Evolutionary conservation across 2,113 vertebrate species (phyloP).

Genomic region (Sceloporus tristichus): DNA sequence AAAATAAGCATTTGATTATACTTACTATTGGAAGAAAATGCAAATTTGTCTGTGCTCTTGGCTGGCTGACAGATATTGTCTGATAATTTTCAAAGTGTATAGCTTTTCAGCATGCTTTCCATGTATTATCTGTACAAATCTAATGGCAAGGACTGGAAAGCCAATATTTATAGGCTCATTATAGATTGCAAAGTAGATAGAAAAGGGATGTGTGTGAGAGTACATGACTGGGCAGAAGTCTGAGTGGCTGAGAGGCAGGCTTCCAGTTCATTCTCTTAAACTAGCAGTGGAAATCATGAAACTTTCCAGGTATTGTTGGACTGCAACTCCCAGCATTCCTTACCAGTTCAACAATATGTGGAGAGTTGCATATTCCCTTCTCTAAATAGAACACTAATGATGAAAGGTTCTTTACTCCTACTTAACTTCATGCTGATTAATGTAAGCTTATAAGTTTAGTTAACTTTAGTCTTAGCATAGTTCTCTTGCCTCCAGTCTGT

Average conservation of each 20-base stretch:
- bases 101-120: background rate
- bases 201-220: background rate
- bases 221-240: background rate
- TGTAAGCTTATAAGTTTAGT: background rate
- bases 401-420: background rate
- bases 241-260: background rate
- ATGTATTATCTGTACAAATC: background rate
- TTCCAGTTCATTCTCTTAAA: background rate
- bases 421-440: background rate
- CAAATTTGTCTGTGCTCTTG: background rate
- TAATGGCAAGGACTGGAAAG: background rate
- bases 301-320: too few relatives aligned
- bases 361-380: too few relatives aligned
- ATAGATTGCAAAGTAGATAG: background rate
- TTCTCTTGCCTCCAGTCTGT: constrained; percentile 14
- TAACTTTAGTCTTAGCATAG: background rate
- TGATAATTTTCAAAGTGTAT: background rate
- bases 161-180: background rate
- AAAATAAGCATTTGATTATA: background rate
- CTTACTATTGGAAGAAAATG: background rate
- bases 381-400: background rate
- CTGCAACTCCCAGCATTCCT: too few relatives aligned
- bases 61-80: background rate
- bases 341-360: too few relatives aligned
- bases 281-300: too few relatives aligned